Evolutionary conservation across 2,797 vertebrate genomes (phyloP).

Genomic region (Crocidura indochinensis): DNA sequence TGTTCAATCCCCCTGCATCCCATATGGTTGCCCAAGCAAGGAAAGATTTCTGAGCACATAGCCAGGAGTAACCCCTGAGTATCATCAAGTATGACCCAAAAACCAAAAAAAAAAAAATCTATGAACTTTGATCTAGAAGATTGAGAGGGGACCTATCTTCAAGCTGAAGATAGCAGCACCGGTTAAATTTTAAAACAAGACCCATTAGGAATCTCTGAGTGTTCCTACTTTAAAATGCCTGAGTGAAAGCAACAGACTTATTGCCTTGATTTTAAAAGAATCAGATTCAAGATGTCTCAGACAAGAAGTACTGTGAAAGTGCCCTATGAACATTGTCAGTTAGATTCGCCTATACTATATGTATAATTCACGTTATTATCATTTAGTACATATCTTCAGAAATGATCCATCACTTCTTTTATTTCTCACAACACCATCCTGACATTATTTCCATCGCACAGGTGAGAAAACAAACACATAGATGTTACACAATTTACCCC

Average conservation of each 20-base stretch:
- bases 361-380: background rate
- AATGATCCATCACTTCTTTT: background rate
- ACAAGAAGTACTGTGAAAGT: background rate
- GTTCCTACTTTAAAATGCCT: background rate
- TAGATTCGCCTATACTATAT: background rate
- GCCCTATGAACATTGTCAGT: background rate
- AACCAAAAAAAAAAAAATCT: background rate
- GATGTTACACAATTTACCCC: background rate
- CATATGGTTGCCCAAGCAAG: too few species aligned
- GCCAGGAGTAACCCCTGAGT: too few species aligned
- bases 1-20: too few species aligned
- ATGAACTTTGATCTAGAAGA: background rate
- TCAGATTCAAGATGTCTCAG: background rate
- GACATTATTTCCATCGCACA: conserved; percentile 34
- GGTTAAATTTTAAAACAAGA: background rate
- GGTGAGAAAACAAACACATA: conserved; percentile 23
- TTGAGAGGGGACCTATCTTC: background rate
- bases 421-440: background rate
- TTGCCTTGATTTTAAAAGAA: background rate
- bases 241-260: background rate
- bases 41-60: too few species aligned
- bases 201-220: background rate
- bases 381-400: background rate
- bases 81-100: too few species aligned
- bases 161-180: background rate